These are phyloP conservation scores for Asobara japonica DNA, from an alignment of 1,140 invertebrate genomes.

Conservation along the genomic window DNA sequence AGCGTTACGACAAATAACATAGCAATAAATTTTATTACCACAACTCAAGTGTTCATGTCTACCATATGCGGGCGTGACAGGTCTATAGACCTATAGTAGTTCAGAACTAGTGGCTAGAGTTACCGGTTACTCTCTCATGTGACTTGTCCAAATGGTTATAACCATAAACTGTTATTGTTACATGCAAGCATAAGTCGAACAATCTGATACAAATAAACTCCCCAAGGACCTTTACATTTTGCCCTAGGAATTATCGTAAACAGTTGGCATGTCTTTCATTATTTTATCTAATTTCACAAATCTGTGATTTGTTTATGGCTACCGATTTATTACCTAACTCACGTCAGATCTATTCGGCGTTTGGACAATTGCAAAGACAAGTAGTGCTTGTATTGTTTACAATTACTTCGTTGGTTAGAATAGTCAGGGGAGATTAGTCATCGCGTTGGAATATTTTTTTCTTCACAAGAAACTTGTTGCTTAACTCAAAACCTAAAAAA, in stretches of 20 bases:
- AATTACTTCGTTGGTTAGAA: too few relatives aligned
- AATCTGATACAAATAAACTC: neutral
- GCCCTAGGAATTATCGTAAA: neutral
- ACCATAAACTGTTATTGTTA: neutral
- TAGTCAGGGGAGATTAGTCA: too few relatives aligned
- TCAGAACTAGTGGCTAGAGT: neutral
- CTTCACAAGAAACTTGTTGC: too few relatives aligned
- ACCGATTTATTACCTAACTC: neutral
- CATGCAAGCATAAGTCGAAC: neutral
- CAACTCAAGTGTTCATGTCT: neutral
- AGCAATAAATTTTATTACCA: slow-evolving; percentile 37
- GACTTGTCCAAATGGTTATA: neutral
- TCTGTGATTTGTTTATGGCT: neutral
- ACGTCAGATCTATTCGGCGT: neutral
- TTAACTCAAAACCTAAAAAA: too few relatives aligned
- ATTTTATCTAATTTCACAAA: neutral
- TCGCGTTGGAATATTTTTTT: too few relatives aligned
- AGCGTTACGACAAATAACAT: slow-evolving; percentile 36
- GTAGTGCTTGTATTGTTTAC: too few relatives aligned
- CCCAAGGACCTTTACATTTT: neutral
- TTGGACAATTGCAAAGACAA: neutral
- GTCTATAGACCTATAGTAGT: slow-evolving; percentile 46
- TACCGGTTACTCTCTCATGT: neutral
- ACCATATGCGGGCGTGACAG: slow-evolving; percentile 41
- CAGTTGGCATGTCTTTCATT: neutral